phyloP scores from a whole-genome alignment of 2,113 vertebrate species.

The Hipposideros armiger region DNA sequence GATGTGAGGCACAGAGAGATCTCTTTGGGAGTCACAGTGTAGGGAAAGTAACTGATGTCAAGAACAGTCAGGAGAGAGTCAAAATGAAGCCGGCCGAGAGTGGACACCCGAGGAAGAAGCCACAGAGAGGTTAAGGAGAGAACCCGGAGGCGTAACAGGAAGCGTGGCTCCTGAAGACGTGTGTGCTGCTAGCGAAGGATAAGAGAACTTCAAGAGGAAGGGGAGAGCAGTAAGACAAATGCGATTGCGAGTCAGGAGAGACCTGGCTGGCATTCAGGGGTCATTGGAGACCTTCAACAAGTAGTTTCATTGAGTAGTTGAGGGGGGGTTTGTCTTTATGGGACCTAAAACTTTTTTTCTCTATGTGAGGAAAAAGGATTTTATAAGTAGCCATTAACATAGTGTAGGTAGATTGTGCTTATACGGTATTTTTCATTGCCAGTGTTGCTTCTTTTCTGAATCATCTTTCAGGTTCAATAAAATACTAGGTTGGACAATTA shows the following conservation, averaged over 20 bases:
- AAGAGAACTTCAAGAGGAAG: not conserved
- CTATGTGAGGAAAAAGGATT: not conserved
- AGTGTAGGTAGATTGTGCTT: not conserved
- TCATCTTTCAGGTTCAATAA: constrained; percentile 31
- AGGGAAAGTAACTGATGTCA: not conserved
- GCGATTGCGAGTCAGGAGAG: not conserved
- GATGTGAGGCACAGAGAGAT: not conserved
- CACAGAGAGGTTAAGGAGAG: not conserved
- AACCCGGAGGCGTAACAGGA: not conserved
- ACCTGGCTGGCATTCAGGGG: not conserved
- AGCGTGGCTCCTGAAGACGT: not conserved
- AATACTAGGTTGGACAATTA: not conserved
- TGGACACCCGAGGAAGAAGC: not conserved
- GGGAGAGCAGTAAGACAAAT: not conserved
- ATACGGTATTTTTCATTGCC: not conserved
- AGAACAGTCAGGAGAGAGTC: not conserved
- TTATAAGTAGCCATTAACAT: not conserved
- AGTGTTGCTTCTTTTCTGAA: not conserved
- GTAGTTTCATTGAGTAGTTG: not conserved
- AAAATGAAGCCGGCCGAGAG: not conserved
- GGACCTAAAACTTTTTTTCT: not conserved
- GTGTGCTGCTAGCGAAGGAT: not conserved
- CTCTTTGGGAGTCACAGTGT: not conserved
- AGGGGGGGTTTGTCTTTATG: not conserved
- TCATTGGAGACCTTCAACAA: not conserved